Evolutionary conservation across 2,888 invertebrate genomes (phyloP), one percentile per base, ranked within the genome.

Genomic region (Cosmorhoe ocellata): DNA sequence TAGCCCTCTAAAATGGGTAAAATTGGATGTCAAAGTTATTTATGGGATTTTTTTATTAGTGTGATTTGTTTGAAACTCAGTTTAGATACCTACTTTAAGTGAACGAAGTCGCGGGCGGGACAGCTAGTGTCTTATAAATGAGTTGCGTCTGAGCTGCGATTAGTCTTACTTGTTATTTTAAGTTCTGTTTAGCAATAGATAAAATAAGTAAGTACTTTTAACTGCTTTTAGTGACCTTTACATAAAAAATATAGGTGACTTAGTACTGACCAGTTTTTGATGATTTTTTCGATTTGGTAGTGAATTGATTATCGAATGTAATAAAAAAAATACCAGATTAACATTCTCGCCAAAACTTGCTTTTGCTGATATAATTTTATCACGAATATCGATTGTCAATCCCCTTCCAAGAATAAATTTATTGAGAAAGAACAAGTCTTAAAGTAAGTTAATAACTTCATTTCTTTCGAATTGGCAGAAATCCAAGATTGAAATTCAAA

Each of bases 61-160:
- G n/a, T n/a, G n/a, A n/a, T n/a, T n/a, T n/a, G n/a, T n/a, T n/a
- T n/a, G n/a, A n/a, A n/a, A n/a, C n/a, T n/a, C n/a, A n/a, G n/a
- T n/a, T n/a, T n/a, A n/a, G n/a, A n/a, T n/a, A n/a, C n/a, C n/a
- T n/a, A n/a, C n/a, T n/a, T n/a, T n/a, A n/a, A n/a, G n/a, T n/a
- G n/a, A n/a, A n/a, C n/a, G n/a, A n/a, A n/a, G n/a, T n/a, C n/a
- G n/a, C n/a, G n/a, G n/a, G n/a, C n/a, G n/a, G n/a, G n/a, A n/a
- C n/a, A n/a, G n/a, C n/a, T n/a, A n/a, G n/a, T n/a, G n/a, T n/a
- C n/a, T n/a, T n/a, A n/a, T n/a, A n/a, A 46, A 51, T 37, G 40
- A 51, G 34, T 9, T 33, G 26, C 38, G 30, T 31, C 24, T 10
- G 34, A 46, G 36, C 37, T 41, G 22, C 27, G 34, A 42, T 37